Base-by-base conservation (phyloP, 2,888 invertebrate species). In the Netelia fuscicornis region DNA sequence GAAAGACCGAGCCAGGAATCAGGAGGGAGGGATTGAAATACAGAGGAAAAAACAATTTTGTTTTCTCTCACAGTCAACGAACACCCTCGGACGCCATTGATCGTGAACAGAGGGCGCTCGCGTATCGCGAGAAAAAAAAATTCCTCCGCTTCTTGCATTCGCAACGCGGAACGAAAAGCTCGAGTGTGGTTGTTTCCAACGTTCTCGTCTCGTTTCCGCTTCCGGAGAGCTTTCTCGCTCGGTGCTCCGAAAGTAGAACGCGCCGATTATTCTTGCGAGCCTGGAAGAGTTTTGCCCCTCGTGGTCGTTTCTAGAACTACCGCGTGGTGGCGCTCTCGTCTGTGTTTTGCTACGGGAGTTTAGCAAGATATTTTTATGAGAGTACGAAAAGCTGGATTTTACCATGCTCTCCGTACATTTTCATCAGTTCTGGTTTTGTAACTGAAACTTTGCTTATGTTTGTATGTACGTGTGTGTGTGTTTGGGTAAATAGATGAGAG, bases 231-330 rank as follows among this genome's bases (percentile, higher is more conserved):
- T 56, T 82, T 72, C 30, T 30, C 60, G 65, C 42, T 60, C 54
- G 25, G 68, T 71, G 58, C 68, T 67, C n/a, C 62, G 68, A 79
- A 83, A 83, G 78, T 83, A 56, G 79, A 79, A 68, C 79, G 68
- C 62, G 74, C 78, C 79, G 78, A 83, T 83, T 83, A 79, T 83
- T 83, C 79, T 70, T 25, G 67, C 48, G 65, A 23, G 30, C 5
- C 25, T 20, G 11, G n/a, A 30, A 3, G 30, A 30, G 56, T 64
- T 52, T 64, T 48, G 17, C 62, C 13, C 54, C 17, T 54, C 65
- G 23, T 23, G 23, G 17, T 42, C 2, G 30, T 67, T 76, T 48
- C 65, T 44, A 20, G 64, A 52, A 54, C 8, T 58, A 54, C 56
- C n/a, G 11, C 37, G 54, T 48, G n/a, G 44, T 67, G 30, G 30